Percentiles rank a stretch among this genome's conserved stretches.
Conservation (phyloP, 2,113 vertebrate genomes). For the Numida meleagris region DNA sequence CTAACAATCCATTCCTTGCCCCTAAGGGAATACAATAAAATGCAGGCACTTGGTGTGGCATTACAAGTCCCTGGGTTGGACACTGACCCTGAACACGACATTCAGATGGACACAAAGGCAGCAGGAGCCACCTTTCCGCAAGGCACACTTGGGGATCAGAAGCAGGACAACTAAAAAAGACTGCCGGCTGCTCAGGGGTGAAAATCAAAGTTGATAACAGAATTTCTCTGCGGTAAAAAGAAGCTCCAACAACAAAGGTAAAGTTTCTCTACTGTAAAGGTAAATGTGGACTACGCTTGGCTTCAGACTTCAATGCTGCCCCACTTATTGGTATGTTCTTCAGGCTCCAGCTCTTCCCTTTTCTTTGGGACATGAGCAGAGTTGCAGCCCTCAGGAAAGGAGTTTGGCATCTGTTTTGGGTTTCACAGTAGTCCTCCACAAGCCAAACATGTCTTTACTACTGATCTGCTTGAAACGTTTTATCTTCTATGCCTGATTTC, state of each 20-base stretch:
- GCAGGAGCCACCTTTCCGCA: too few relatives aligned
- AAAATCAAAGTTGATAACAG: not conserved
- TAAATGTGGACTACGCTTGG: not conserved
- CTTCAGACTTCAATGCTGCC: not conserved
- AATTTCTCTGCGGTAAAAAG: not conserved
- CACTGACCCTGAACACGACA: not conserved
- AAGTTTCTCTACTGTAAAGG: not conserved
- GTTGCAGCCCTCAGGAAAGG: not conserved
- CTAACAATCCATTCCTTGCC: not conserved
- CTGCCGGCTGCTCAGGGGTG: not conserved
- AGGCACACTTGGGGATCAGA: not conserved
- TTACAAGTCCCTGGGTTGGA: not conserved
- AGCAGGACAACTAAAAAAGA: not conserved
- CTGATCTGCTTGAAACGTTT: not conserved
- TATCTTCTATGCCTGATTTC: not conserved
- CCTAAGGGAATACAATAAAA: not conserved
- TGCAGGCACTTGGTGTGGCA: not conserved
- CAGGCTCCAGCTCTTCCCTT: not conserved
- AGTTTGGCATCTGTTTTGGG: not conserved
- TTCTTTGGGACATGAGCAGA: not conserved
- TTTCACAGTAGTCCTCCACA: not conserved
- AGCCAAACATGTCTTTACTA: not conserved
- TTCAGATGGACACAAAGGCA: not conserved
- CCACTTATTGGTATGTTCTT: not conserved
- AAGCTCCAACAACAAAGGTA: not conserved